Percentiles rank a stretch among this genome's conserved stretches.
phyloP scores from a whole-genome alignment of 2,113 vertebrate genomes.

The Lasiurus borealis region DNA sequence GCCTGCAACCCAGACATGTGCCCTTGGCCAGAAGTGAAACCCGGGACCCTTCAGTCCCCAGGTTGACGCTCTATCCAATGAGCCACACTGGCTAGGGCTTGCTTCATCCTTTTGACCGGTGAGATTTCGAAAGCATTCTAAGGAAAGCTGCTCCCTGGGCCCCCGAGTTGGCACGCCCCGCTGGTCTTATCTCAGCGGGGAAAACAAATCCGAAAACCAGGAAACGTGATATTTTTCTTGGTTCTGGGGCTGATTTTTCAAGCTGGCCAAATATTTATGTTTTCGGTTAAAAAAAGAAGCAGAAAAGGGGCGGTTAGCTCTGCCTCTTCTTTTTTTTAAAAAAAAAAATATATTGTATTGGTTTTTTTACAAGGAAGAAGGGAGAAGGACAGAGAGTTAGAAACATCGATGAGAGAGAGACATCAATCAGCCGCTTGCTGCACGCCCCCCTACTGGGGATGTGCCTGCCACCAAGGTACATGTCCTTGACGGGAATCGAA shows the following conservation, averaged over 20 bases:
- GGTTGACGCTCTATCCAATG: too few relatives aligned
- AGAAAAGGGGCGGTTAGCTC: neutral
- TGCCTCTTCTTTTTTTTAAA: neutral
- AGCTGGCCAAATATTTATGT: slow-evolving; percentile 64
- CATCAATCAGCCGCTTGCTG: too few relatives aligned
- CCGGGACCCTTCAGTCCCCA: too few relatives aligned
- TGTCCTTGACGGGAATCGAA: too few relatives aligned
- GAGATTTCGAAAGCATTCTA: neutral
- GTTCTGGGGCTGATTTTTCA: slow-evolving; percentile 42
- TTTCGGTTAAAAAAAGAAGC: slow-evolving; percentile 21
- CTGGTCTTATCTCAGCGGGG: slow-evolving; percentile 57
- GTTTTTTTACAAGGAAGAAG: neutral
- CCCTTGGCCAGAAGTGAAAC: too few relatives aligned
- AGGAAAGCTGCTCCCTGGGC: slow-evolving; percentile 50
- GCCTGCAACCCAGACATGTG: too few relatives aligned
- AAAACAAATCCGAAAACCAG: slow-evolving; percentile 62
- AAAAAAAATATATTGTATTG: too few relatives aligned
- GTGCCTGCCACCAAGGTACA: too few relatives aligned
- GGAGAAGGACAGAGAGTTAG: neutral
- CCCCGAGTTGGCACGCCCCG: slow-evolving; percentile 39
- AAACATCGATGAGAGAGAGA: neutral
- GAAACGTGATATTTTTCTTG: slow-evolving; percentile 69
- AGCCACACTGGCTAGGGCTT: too few relatives aligned
- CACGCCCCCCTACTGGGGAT: too few relatives aligned
- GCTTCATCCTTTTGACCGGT: neutral